A percentile compares a stretch with the other conserved stretches of the same genome.
Evolutionary conservation across 2,113 vertebrate species (phyloP).

Genomic region (Sceloporus tristichus): DNA sequence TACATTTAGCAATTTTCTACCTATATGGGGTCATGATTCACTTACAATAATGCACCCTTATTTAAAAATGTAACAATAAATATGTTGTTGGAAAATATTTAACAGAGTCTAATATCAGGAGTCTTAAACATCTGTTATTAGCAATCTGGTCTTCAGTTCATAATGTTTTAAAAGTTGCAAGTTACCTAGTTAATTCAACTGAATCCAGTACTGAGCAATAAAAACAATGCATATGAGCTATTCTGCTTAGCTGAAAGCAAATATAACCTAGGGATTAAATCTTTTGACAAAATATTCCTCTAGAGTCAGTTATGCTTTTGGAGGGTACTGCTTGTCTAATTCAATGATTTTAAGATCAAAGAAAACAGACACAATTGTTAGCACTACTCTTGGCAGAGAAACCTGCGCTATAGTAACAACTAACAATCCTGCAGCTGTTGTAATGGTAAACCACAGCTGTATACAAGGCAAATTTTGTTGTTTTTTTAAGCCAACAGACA

Average conservation of each 20-base stretch:
- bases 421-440: background rate
- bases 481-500: background rate
- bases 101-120: background rate
- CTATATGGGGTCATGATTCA: constrained; percentile 19
- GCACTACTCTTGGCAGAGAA: background rate
- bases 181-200: background rate
- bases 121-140: background rate
- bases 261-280: constrained; percentile 18
- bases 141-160: background rate
- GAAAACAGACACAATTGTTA: constrained; percentile 16
- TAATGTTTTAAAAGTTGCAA: background rate
- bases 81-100: constrained; percentile 47
- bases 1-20: constrained; percentile 40
- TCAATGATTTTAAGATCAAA: constrained; percentile 26
- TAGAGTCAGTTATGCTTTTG: constrained; percentile 16
- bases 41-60: constrained; percentile 14
- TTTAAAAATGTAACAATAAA: background rate
- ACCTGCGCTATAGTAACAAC: background rate
- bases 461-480: background rate
- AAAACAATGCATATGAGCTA: constrained; percentile 1
- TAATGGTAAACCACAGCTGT: background rate
- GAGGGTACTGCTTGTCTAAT: background rate
- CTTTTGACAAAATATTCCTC: background rate
- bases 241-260: constrained; percentile 23
- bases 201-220: background rate